Base-by-base conservation (phyloP, 2,113 vertebrate genomes). In the Hippopotamus amphibius region DNA sequence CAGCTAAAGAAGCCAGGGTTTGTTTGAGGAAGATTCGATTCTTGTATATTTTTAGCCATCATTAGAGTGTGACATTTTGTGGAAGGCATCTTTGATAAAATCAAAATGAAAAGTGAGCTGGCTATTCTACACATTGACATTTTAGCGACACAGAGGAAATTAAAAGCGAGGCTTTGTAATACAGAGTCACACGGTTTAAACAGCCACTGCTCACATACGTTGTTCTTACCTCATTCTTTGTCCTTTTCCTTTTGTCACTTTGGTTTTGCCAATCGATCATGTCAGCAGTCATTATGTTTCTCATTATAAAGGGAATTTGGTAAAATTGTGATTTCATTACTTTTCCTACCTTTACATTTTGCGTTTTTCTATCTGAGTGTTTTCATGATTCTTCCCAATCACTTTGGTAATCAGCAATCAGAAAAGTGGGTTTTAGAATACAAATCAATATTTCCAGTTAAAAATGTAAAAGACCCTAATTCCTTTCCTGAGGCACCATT, bases 21-120 rank as follows among this genome's bases (percentile, higher is more conserved):
- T 97, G 97, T 98, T 98, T 97, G 96, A 95, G 97, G 96, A 95
- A 98, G 97, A 98, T 98, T 98, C 98, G 84, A 97, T 59, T 95
- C 95, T 95, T 89, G 90, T 97, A 89, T 97, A 95, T 98, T 98
- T 98, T 98, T 97, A 98, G 97, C 97, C 91, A 93, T 90, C 94
- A 69, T 88, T 93, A 8, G 96, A 79, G 92, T 46, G 65, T 97
- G 97, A 95, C 96, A 96, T 98, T 97, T 98, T 50, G 92, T 37
- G 48, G 74, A 91, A 98, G 97, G 93, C 85, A 77, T 97, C 76
- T 96, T 88, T 79, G 95, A 30, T 96, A 95, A 97, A 96, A 98
- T 97, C 97, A 97, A 85, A 98, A 97, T 94, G 95, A 98, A 97
- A 96, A 96, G 97, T 94, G 82, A 98, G 90, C 96, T 96, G 93